phyloP scores from a whole-genome alignment of 2,797 vertebrate genomes.

The Apodemus agrarius region DNA sequence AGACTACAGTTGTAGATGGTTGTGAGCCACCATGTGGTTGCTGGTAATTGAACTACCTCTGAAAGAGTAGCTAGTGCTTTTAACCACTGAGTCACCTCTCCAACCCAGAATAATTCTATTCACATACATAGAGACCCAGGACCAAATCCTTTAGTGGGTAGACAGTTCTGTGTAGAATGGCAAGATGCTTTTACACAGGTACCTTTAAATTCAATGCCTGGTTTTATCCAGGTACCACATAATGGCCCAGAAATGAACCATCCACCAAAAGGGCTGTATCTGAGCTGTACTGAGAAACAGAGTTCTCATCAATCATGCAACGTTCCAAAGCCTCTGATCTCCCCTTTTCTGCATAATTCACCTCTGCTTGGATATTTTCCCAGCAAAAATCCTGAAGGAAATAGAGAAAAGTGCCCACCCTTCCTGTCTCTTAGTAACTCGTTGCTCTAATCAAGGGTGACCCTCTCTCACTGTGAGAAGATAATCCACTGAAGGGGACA shows the following conservation, averaged over 20 bases:
- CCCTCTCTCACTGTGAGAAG: not conserved
- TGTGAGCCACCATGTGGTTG: not conserved
- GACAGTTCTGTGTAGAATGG: not conserved
- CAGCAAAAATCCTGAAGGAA: not conserved
- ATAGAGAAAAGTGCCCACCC: not conserved
- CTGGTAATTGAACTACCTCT: not conserved
- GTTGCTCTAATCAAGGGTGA: not conserved
- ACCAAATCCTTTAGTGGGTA: not conserved
- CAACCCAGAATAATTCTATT: not conserved
- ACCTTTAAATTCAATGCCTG: conserved; percentile 29
- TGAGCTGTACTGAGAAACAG: not conserved
- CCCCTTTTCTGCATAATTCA: not conserved
- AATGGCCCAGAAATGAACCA: conserved; percentile 66
- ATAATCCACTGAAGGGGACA: not conserved
- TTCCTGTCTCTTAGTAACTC: not conserved
- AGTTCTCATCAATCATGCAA: not conserved
- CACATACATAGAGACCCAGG: not conserved
- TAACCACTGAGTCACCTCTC: not conserved
- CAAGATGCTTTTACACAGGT: not conserved
- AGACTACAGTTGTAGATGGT: not conserved
- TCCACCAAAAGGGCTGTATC: not conserved
- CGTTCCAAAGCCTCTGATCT: not conserved
- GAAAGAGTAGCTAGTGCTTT: not conserved
- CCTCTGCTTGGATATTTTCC: not conserved
- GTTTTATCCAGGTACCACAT: conserved; percentile 73